A percentile compares a stretch with the other conserved stretches of the same genome.
Conservation (phyloP, 1,140 invertebrate species). For the Heliconius melpomene region DNA sequence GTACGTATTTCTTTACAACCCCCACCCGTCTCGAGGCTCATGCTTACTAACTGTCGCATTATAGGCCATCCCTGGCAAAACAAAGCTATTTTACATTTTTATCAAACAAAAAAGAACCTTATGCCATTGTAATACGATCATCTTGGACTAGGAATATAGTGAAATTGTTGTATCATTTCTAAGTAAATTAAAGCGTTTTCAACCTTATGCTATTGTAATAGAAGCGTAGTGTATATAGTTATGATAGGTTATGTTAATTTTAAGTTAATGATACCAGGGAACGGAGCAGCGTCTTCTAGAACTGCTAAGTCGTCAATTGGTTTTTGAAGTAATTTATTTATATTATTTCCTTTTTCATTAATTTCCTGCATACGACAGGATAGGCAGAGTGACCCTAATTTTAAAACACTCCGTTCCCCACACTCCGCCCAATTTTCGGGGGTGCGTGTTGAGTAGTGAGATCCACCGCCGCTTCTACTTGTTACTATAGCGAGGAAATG, state of each 20-base stretch:
- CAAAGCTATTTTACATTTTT: conserved; percentile 45
- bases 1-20: conserved; percentile 69
- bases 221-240: conserved; percentile 12
- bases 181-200: conserved; percentile 46
- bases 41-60: conserved; percentile 80
- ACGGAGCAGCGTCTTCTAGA: conserved; percentile 60
- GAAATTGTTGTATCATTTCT: conserved; percentile 30
- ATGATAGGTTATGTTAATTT: conserved; percentile 71
- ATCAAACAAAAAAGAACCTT: conserved; percentile 53
- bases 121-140: conserved; percentile 41
- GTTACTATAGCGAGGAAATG: too few relatives aligned
- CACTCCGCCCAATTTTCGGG: too few relatives aligned
- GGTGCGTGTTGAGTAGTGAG: too few relatives aligned
- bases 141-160: conserved; percentile 20
- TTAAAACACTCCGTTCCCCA: too few relatives aligned
- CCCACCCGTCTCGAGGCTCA: conserved; percentile 63
- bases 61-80: conserved; percentile 65
- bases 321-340: conserved; percentile 12
- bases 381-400: too few relatives aligned
- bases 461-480: too few relatives aligned
- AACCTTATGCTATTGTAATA: conserved; percentile 51
- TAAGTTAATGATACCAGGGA: conserved; percentile 72
- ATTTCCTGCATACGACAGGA: background rate
- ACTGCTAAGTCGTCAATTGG: conserved; percentile 52
- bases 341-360: background rate